Base-by-base conservation (phyloP, 2,113 vertebrate genomes). In the Vidua macroura region DNA sequence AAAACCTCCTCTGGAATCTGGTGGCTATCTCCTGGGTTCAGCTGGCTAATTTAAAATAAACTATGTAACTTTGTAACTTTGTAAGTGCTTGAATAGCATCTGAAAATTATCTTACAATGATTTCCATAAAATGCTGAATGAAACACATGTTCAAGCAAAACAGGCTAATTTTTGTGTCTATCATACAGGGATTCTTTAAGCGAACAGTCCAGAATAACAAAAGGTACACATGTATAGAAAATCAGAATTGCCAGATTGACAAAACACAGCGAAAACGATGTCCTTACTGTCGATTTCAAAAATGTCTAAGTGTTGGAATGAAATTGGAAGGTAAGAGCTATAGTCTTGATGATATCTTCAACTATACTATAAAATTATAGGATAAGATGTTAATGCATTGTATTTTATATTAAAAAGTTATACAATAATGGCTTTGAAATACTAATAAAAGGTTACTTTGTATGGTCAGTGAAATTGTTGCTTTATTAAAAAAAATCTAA, bases 191-290 rank as follows among this genome's bases (percentile, higher is more conserved):
- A 24, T 99, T 99, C 98, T 99, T 99, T 98, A 99, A 99, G 97
- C 98, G 99, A 97, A 99, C 99, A 66, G 99, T 99, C 96, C 99
- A 99, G 98, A 99, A 99, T 98, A 99, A 99, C 97, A 99, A 99
- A 97, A 99, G 99, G 98, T 99, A 99, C 98, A 99, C 99, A 21
- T 99, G 99, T 95, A 99, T 99, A 98, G 99, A 99, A 98, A 99
- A 99, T 97, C 99, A 99, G 98, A 99, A 98, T 97, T 99, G 99
- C 98, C 99, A 99, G 97, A 99, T 99, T 97, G 99, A 99, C 98
- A 99, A 99, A 97, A 99, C 99, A 41, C 99, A 99, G 98, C 98
- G 99, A 97, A 99, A 99, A 90, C 98, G 99, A 67, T 99, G 99
- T 91, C 99, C 99, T 46, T 99, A 99, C 98, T 99, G 99, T 96